These are phyloP conservation scores for Cotesia typhae DNA, from an alignment of 1,140 invertebrate species.

Conservation along the genomic window DNA sequence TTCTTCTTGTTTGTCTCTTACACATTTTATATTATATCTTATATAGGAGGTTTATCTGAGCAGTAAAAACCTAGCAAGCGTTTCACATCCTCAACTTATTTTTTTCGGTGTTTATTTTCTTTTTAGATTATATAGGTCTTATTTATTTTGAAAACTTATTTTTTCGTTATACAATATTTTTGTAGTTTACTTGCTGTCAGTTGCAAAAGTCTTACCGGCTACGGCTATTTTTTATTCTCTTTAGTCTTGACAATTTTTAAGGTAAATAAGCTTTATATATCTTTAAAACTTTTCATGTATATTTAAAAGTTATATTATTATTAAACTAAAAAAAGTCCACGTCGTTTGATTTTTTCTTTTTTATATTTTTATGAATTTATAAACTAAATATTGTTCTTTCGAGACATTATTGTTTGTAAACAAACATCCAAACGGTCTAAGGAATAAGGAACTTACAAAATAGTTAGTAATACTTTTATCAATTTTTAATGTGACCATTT, in stretches of 20 bases:
- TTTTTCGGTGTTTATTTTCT: not conserved
- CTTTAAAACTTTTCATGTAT: too few species aligned
- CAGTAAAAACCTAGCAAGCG: constrained; percentile 3
- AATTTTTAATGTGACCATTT: too few species aligned
- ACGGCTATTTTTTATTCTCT: constrained; percentile 1
- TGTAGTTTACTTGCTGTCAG: constrained; percentile 5
- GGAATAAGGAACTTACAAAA: too few species aligned
- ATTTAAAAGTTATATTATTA: too few species aligned
- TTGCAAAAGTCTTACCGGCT: constrained; percentile 6
- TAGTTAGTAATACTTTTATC: too few species aligned
- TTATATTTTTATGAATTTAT: too few species aligned
- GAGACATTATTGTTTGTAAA: too few species aligned
- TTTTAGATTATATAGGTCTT: constrained; percentile 1
- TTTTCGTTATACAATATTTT: constrained; percentile 12
- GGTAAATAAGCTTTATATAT: not conserved
- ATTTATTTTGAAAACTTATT: not conserved
- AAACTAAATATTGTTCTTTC: too few species aligned
- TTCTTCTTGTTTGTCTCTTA: not conserved
- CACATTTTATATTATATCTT: not conserved
- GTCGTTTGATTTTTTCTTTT: too few species aligned
- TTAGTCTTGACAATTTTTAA: constrained; percentile 3
- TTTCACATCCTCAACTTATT: not conserved
- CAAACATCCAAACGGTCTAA: too few species aligned
- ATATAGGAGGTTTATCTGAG: not conserved
- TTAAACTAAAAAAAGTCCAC: too few species aligned